Base-by-base conservation (phyloP, 2,888 invertebrate species). In the Apodemia duryi region DNA sequence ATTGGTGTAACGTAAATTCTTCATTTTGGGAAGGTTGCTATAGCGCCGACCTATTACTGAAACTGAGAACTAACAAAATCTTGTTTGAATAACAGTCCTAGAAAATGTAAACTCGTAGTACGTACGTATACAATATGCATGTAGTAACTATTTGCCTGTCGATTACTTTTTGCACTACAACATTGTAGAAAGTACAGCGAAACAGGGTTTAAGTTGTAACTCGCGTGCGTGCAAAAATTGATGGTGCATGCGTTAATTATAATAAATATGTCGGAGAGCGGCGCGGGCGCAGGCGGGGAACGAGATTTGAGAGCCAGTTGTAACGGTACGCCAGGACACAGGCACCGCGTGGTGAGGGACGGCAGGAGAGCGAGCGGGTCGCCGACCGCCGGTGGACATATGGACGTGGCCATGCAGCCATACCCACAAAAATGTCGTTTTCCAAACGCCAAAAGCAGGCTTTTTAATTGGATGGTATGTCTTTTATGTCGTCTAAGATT, bases 201-300 rank as follows among this genome's bases (percentile, higher is more conserved):
- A 46, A 46, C 46, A 11, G n/a, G 10, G 10, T 10, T 46, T 5
- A 4, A 46, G 46, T 13, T 13, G 49, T 49, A n/a, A 2, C 6
- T 6, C 2, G 32, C 13, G 57, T 13, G 57, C 57, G 29, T 57
- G 57, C 57, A 28, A 57, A 57, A 35, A 57, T 57, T 32, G 57
- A 57, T 57, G 57, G 32, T 13, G 32, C 57, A 57, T 57, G 32
- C 57, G 32, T 57, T 35, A 57, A 57, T 57, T 57, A 57, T 57
- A 57, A 57, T 35, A 57, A 57, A 57, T 35, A 57, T 35, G 57
- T 57, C 57, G 32, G 54, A 52, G 54, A 35, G 57, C 32, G 57
- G 57, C 57, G 57, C 54, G 29, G 54, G 54, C 52, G 54, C 54
- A 54, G 54, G 51, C 51, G 52, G 9, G n/a, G 57, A 57, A 57